Evolutionary conservation across 2,797 vertebrate species (phyloP).

Genomic region (Diplodus puntazzo): DNA sequence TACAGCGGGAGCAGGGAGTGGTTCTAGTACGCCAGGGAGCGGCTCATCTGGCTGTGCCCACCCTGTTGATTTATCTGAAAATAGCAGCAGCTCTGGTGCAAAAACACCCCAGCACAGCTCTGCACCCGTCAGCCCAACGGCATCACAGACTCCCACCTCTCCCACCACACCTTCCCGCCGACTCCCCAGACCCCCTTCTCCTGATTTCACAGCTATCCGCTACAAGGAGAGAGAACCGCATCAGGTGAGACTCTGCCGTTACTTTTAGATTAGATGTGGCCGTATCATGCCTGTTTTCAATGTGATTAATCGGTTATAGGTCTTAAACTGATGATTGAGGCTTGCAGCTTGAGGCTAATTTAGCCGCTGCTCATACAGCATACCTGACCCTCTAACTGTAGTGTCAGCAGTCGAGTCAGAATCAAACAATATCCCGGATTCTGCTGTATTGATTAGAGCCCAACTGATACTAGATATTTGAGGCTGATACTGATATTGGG

Average conservation of each 20-base stretch:
- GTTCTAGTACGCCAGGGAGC: constrained; percentile 18
- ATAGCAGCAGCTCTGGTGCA: constrained; percentile 39
- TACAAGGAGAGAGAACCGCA: constrained; percentile 97
- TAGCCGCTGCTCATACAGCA: not conserved
- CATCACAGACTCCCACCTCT: constrained; percentile 83
- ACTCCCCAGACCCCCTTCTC: constrained; percentile 89
- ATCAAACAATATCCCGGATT: not conserved
- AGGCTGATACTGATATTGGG: too few relatives aligned
- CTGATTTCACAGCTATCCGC: constrained; percentile 94
- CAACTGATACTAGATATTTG: not conserved
- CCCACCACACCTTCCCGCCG: constrained; percentile 86
- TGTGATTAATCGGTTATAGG: not conserved
- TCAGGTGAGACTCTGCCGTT: constrained; percentile 86
- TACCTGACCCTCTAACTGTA: not conserved
- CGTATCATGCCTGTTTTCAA: not conserved
- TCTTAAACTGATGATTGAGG: not conserved
- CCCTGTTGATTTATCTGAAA: constrained; percentile 81
- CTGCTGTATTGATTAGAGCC: not conserved
- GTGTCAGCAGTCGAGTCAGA: not conserved
- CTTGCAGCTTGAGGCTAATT: not conserved
- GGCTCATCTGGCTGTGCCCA: constrained; percentile 56
- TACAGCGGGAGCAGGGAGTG: constrained; percentile 23
- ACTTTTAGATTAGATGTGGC: too few relatives aligned
- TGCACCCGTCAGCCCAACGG: constrained; percentile 77
- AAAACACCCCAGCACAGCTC: constrained; percentile 80